phyloP scores from a whole-genome alignment of 2,797 vertebrate genomes.

The Dendrocincla tyrannina region DNA sequence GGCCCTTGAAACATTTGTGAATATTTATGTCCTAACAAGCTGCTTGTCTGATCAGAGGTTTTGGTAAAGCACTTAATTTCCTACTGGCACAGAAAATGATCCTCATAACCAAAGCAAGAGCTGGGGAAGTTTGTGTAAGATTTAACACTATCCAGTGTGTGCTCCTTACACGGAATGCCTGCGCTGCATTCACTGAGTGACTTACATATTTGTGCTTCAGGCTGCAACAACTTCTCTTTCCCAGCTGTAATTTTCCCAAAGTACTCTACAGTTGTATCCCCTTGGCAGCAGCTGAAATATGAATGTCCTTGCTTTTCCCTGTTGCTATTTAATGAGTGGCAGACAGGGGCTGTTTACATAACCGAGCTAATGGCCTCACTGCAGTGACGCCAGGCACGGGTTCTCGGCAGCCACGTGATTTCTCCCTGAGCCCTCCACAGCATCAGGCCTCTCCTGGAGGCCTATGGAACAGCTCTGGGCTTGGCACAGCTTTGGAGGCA shows the following conservation, averaged over 20 bases:
- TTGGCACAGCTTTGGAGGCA: not conserved
- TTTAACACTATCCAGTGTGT: not conserved
- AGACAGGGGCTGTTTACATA: not conserved
- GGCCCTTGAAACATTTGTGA: not conserved
- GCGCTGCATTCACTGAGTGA: not conserved
- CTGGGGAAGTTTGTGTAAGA: not conserved
- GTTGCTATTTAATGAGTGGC: not conserved
- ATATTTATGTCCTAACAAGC: not conserved
- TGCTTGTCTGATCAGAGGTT: not conserved
- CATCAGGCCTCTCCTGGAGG: not conserved
- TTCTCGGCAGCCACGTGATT: not conserved
- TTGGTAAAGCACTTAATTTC: not conserved
- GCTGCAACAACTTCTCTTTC: not conserved
- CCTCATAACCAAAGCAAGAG: not conserved
- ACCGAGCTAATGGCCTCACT: not conserved
- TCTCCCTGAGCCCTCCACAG: not conserved
- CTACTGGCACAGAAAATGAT: not conserved
- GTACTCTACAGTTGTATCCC: not conserved
- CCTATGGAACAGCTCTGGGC: rapidly evolving
- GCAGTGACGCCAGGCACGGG: not conserved
- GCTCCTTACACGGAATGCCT: not conserved
- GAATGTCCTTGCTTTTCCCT: not conserved
- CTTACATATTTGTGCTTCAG: not conserved
- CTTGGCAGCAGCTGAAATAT: not conserved
- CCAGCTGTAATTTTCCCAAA: not conserved